These are phyloP conservation scores for Hemibates koningsi DNA, from an alignment of 2,113 vertebrate genomes.

Conservation along the genomic window DNA sequence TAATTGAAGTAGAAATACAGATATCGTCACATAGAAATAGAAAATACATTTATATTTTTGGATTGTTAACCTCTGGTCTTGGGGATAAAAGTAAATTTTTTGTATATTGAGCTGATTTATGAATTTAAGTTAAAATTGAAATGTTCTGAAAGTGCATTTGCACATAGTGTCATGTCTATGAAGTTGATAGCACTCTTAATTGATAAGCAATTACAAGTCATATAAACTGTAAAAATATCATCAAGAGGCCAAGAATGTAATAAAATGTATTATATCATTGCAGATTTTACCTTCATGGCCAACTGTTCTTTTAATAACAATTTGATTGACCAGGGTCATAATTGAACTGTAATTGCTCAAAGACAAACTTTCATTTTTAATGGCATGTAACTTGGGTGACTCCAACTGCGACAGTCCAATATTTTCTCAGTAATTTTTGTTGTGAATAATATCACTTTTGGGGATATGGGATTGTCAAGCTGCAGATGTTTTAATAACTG, in stretches of 20 bases:
- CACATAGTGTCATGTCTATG: not conserved
- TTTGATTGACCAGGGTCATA: not conserved
- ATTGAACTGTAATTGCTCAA: not conserved
- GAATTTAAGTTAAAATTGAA: not conserved
- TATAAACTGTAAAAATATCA: not conserved
- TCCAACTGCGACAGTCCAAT: not conserved
- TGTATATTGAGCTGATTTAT: not conserved
- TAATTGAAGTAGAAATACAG: not conserved
- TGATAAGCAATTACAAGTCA: not conserved
- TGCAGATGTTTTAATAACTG: conserved; percentile 1
- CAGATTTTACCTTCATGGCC: not conserved
- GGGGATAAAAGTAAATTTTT: not conserved
- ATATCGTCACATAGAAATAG: not conserved
- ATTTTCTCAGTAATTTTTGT: not conserved
- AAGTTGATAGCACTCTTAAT: not conserved
- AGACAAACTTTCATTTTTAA: not conserved
- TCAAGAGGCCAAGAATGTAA: not conserved
- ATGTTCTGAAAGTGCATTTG: not conserved
- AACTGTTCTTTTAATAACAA: not conserved
- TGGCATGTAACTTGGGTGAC: not conserved
- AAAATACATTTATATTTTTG: not conserved
- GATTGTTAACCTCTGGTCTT: not conserved
- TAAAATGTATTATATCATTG: not conserved
- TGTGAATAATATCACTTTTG: not conserved
- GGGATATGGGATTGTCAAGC: not conserved